phyloP scores from a whole-genome alignment of 92 coral and sea anemone species.

The Parazoanthus darwini region DNA sequence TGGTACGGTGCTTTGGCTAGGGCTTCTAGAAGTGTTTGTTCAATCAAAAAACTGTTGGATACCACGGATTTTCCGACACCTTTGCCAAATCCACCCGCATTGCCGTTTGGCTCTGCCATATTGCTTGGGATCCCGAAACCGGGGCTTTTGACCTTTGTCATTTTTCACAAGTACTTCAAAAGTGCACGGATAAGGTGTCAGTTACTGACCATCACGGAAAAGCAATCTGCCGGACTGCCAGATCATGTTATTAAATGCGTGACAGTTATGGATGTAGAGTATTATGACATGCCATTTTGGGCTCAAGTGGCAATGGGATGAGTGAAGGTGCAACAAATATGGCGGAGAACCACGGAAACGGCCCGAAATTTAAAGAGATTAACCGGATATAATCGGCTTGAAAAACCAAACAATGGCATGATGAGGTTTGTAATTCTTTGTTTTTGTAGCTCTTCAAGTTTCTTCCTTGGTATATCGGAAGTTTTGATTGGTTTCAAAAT shows the following conservation, averaged over 20 bases:
- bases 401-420: neutral
- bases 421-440: slow-evolving; percentile 1
- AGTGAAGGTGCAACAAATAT: neutral
- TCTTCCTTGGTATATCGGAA: neutral
- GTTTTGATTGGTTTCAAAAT: slow-evolving; percentile 12
- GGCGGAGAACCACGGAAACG: slow-evolving; percentile 8
- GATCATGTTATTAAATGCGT: slow-evolving; percentile 14
- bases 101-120: neutral
- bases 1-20: neutral
- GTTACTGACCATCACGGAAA: neutral
- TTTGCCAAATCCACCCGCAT: neutral
- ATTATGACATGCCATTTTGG: neutral
- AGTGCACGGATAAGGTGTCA: neutral
- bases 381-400: neutral
- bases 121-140: neutral
- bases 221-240: neutral
- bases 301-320: neutral
- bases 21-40: neutral
- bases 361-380: neutral
- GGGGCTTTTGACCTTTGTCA: slow-evolving; percentile 8
- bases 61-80: neutral
- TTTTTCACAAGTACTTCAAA: slow-evolving; percentile 24
- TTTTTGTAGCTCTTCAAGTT: slow-evolving; percentile 4
- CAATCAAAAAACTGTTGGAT: slow-evolving; percentile 4
- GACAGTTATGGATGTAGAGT: neutral